Conservation (phyloP, 1,140 invertebrate genomes). For the Sinonovacula constricta region DNA sequence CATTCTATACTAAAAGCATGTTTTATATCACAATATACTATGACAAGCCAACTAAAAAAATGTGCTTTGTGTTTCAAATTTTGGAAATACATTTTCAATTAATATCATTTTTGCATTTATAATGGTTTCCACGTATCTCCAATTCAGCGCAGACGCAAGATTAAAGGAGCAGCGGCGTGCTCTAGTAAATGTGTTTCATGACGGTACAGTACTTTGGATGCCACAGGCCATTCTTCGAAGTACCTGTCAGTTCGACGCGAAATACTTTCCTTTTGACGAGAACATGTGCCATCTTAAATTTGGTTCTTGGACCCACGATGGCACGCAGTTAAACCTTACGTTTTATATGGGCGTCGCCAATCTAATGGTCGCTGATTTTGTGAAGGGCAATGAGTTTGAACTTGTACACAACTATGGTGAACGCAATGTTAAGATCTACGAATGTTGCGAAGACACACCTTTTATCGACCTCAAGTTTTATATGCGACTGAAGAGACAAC, state of each 20-base stretch:
- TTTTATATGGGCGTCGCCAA: conserved; percentile 11
- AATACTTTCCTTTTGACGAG: conserved; percentile 73
- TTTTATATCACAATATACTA: too few species aligned
- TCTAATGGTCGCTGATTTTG: conserved; percentile 66
- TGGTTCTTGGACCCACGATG: conserved; percentile 97
- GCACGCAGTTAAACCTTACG: conserved; percentile 85
- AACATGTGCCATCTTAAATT: conserved; percentile 85
- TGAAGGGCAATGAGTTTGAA: conserved; percentile 77
- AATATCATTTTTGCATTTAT: too few species aligned
- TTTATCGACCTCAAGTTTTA: conserved; percentile 76
- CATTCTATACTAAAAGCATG: too few species aligned
- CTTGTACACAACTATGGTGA: conserved; percentile 64
- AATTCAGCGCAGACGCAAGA: conserved; percentile 73
- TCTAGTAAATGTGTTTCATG: conserved; percentile 82
- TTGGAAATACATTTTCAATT: too few species aligned
- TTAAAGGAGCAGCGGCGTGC: conserved; percentile 77
- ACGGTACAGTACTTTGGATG: conserved; percentile 97
- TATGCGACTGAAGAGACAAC: conserved; percentile 67
- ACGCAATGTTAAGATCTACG: conserved; percentile 68
- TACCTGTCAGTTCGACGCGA: conserved; percentile 87
- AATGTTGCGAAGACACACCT: conserved; percentile 71
- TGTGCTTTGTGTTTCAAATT: too few species aligned
- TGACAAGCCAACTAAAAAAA: too few species aligned
- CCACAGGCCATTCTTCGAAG: conserved; percentile 99
- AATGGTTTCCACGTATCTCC: too few species aligned